phyloP scores from a whole-genome alignment of 2,888 invertebrate species.

The Notocelia uddmanniana region DNA sequence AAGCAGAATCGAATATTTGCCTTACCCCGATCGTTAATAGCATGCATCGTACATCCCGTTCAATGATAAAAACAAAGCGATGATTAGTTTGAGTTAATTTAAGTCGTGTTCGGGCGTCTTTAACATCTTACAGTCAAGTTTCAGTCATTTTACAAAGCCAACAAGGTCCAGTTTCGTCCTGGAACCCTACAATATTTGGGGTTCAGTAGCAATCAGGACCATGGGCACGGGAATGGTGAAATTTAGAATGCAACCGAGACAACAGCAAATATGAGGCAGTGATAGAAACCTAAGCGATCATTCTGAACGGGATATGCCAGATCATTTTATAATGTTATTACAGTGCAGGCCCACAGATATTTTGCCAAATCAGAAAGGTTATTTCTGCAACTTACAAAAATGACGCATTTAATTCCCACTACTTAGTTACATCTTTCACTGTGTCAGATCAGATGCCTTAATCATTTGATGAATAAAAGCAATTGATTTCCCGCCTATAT shows the following conservation, averaged over 20 bases:
- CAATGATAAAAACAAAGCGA: no score
- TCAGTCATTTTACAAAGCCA: no score
- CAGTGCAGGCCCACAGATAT: no score
- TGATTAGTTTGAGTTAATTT: no score
- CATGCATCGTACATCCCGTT: neutral
- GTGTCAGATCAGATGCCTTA: slow-evolving; percentile 2
- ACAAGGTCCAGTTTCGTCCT: no score
- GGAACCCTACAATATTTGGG: no score
- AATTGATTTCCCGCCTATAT: slow-evolving; percentile 38
- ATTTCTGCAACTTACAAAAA: neutral
- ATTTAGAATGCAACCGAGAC: no score
- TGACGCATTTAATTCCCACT: neutral
- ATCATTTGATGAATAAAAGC: slow-evolving; percentile 25
- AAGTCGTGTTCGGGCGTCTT: no score
- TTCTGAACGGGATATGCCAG: neutral
- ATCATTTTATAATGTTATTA: neutral
- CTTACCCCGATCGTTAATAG: slow-evolving; percentile 12
- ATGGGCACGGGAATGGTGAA: no score
- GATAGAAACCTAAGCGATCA: neutral
- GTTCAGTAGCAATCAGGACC: no score
- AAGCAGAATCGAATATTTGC: slow-evolving; percentile 13
- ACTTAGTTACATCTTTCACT: neutral
- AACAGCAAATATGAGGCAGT: no score
- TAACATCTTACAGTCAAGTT: no score
- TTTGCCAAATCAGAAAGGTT: neutral